Percentiles rank a stretch among this genome's conserved stretches.
Conservation (phyloP, 2,113 vertebrate genomes). For the Mustela lutreola region DNA sequence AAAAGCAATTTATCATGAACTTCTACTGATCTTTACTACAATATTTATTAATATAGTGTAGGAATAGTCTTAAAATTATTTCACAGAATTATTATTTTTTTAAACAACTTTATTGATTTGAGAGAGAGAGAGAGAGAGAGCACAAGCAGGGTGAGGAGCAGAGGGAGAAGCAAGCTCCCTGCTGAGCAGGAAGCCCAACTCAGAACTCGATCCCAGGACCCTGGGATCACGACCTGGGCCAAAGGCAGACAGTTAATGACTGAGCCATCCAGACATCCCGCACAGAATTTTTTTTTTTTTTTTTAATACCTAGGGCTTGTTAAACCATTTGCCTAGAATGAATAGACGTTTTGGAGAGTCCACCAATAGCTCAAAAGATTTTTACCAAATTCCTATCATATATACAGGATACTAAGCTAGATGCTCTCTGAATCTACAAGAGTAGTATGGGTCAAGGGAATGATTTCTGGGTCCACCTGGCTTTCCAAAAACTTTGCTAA, state of each 20-base stretch:
- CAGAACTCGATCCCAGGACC: too few relatives aligned
- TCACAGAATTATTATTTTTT: neutral
- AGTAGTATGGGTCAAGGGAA: neutral
- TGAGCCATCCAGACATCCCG: too few relatives aligned
- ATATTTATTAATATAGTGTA: neutral
- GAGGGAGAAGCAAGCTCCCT: too few relatives aligned
- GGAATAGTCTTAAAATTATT: conserved; percentile 21
- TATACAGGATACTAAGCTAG: neutral
- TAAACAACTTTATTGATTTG: neutral
- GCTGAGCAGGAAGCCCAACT: too few relatives aligned
- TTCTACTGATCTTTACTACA: conserved; percentile 32
- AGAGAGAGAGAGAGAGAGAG: neutral
- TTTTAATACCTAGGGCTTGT: neutral
- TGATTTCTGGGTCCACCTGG: neutral
- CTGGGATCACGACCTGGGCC: neutral
- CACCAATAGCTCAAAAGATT: conserved; percentile 3
- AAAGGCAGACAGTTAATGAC: neutral
- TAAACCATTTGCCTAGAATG: conserved; percentile 6
- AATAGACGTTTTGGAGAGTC: neutral
- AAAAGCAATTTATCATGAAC: conserved; percentile 19
- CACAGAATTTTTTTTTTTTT: neutral
- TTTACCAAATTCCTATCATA: neutral
- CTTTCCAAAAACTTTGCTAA: conserved; percentile 19
- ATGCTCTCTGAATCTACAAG: neutral
- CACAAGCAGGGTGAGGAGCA: neutral